Percentiles rank a stretch among this genome's conserved stretches.
Evolutionary conservation across 2,797 vertebrate genomes (phyloP).

Genomic region (Sebastes glaucus): DNA sequence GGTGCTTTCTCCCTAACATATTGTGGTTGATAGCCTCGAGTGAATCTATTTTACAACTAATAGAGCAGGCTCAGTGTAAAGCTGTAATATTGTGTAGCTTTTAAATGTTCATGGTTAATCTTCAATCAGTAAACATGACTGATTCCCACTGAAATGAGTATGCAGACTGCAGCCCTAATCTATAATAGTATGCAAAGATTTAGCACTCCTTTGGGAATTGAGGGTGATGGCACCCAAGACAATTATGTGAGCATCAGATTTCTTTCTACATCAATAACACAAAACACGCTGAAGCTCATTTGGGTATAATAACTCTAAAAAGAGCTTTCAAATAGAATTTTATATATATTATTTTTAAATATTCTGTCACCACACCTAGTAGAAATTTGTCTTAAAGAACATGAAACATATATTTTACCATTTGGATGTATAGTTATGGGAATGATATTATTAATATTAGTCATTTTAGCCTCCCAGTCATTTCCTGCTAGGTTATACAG

Average conservation of each 20-base stretch:
- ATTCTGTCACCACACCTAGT: background rate
- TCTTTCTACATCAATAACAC: constrained; percentile 11
- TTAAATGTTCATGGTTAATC: constrained; percentile 27
- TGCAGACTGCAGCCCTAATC: constrained; percentile 24
- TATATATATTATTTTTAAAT: background rate
- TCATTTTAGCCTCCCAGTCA: background rate
- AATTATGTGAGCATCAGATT: constrained; percentile 17
- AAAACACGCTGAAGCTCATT: constrained; percentile 12
- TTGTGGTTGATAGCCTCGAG: constrained; percentile 18
- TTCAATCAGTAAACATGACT: constrained; percentile 32
- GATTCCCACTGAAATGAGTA: constrained; percentile 13
- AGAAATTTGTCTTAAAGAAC: background rate
- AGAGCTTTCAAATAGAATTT: constrained; percentile 1
- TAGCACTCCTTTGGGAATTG: constrained; percentile 19
- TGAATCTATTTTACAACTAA: constrained; percentile 28
- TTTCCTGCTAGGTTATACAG: background rate
- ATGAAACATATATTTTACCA: background rate
- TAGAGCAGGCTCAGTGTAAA: constrained; percentile 5
- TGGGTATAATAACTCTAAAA: background rate
- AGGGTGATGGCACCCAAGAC: background rate
- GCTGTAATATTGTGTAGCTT: constrained; percentile 13
- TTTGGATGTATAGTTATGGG: background rate
- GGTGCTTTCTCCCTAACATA: constrained; percentile 23
- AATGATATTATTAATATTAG: background rate
- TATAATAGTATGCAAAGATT: constrained; percentile 14